Base-by-base conservation (phyloP, 2,113 vertebrate genomes). In the Burhinus oedicnemus region DNA sequence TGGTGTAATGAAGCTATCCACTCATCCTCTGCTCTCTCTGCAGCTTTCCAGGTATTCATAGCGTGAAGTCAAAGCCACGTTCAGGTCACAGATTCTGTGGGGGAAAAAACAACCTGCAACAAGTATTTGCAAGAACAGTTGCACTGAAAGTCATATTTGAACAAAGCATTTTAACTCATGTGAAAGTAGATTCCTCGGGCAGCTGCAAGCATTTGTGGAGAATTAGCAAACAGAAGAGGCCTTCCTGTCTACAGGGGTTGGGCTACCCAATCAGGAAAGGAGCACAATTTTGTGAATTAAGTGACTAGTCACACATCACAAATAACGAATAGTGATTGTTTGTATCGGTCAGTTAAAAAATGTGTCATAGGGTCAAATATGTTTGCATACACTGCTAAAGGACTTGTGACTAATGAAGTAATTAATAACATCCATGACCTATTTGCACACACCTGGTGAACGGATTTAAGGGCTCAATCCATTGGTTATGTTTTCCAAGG, bases 351-450 rank as follows among this genome's bases (percentile, higher is more conserved):
- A 85, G 70, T 92, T 90, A 58, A 95, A 96, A 95, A 69, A 72
- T 65, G 71, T 96, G 94, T 95, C 78, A 58, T 26, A 29, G 66
- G 78, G 93, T 96, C 95, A 95, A 83, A 91, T 91, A 88, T 80
- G 95, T 95, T 97, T 96, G 93, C 95, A 83, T 71, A 93, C 78
- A 83, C 75, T 88, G 87, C 30, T 96, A 49, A 85, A 87, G 49
- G 84, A 88, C 70, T 91, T 95, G 87, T 80, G 81, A 83, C 81
- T 83, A 89, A 89, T 1, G 1, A 87, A 95, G 65, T 85, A 82
- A 95, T 80, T 95, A 91, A 83, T 77, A 96, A 84, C 62, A 93
- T 65, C 38, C 27, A 0, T 87, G 77, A 84, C 57, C 77, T 94
- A 54, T 89, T 89, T 95, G 74, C 81, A 87, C 77, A 38, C 83